These are phyloP conservation scores for Diaphora mendica DNA, from an alignment of 2,888 invertebrate genomes.

Conservation along the genomic window DNA sequence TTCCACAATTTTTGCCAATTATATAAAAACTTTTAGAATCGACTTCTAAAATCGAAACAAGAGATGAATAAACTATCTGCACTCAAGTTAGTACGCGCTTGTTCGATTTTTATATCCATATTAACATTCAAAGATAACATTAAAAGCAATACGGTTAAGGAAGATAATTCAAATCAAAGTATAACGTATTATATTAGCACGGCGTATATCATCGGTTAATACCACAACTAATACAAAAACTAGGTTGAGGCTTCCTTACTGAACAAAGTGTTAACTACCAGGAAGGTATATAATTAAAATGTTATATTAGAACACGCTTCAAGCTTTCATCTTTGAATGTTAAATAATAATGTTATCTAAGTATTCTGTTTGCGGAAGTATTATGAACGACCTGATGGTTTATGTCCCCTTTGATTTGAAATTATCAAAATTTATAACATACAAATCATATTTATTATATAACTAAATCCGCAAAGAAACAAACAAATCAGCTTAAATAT, in stretches of 20 bases:
- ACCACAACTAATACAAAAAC: background rate
- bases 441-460: background rate
- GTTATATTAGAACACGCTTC: constrained; percentile 31
- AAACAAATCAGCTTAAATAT: background rate
- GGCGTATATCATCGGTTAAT: no score
- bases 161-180: no score
- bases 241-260: constrained; percentile 28
- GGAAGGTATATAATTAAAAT: constrained; percentile 42
- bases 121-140: no score
- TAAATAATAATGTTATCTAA: constrained; percentile 29
- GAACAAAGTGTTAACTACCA: constrained; percentile 28
- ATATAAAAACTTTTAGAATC: no score
- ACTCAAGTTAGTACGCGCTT: no score
- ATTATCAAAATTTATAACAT: background rate
- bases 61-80: no score
- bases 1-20: no score
- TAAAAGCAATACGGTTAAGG: no score
- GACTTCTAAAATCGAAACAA: no score
- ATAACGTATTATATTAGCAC: no score
- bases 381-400: background rate
- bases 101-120: no score
- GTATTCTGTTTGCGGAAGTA: background rate
- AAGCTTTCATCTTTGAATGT: constrained; percentile 28
- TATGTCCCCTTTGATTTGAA: background rate
- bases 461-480: background rate